Base-by-base conservation (phyloP, 2,113 vertebrate genomes). In the Ageneiosus marmoratus region DNA sequence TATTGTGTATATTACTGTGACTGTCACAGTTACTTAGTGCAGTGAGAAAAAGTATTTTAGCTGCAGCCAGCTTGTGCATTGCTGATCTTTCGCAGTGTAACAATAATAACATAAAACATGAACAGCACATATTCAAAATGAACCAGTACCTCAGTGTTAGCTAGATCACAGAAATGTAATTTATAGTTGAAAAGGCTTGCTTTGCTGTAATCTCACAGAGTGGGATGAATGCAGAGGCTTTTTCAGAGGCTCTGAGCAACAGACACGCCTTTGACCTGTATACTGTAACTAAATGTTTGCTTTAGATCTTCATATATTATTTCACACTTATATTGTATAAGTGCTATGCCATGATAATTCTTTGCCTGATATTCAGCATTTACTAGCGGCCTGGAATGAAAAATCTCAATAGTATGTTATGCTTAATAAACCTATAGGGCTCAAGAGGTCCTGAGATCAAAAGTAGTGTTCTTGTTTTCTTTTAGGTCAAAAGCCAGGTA, bases 401-500 rank as follows among this genome's bases (percentile, higher is more conserved):
- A 46, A n/a, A 6, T 5, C 11, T 46, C 13, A 72, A 46, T 46
- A 46, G 5, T 41, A 3, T 24, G 24, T 46, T 44, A 24, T 72
- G 5, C 24, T 48, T 72, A 11, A 27, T 72, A 48, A n/a, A 48
- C 12, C 2, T n/a, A n/a, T 46, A 46, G 22, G 24, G 37, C 10
- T 41, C 65, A 69, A 72, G 22, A 15, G 11, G 37, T 46, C 22
- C 41, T 15, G 67, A 70, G 37, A 22, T 11, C 24, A 46, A 69
- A 70, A 70, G 4, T 18, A 32, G 62, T 34, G 1, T 69, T 74
- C n/a, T 27, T 18, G 79, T 73, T 60, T 83, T 55, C 11, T 76
- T 51, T 34, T 67, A 93, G 92, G 91, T 53, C 90, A 91, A 80
- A 88, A 90, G 50, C 87, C 87, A 60, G 83, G 87, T 10, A 89